A percentile compares a stretch with the other conserved stretches of the same genome.
Conservation (phyloP, 2,113 vertebrate species). For the Neopipo cinnamomea region DNA sequence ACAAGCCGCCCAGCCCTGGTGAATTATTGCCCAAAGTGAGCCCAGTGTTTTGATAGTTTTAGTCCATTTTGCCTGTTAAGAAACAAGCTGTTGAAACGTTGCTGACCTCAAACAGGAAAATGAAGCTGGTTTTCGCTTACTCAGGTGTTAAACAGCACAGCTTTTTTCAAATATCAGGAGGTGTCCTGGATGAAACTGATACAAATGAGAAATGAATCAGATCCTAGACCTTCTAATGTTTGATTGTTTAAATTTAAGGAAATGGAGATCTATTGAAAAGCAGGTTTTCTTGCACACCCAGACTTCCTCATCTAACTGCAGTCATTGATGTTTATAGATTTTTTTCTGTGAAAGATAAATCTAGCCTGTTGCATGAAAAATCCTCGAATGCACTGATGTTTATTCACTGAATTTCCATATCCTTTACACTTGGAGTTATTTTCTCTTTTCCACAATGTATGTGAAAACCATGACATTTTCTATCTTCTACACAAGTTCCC, state of each 20-base stretch:
- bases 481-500: slow-evolving; percentile 56
- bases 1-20: not conserved
- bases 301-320: slow-evolving; percentile 2
- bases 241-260: slow-evolving; percentile 11
- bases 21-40: slow-evolving; percentile 20
- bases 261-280: not conserved
- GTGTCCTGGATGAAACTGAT: slow-evolving; percentile 48
- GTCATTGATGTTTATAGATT: slow-evolving; percentile 44
- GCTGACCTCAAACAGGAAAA: slow-evolving; percentile 52
- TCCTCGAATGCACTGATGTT: slow-evolving; percentile 58
- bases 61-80: slow-evolving; percentile 14
- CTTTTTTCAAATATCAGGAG: slow-evolving; percentile 45
- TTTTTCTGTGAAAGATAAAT: slow-evolving; percentile 42
- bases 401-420: slow-evolving; percentile 64
- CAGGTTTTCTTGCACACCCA: slow-evolving; percentile 24
- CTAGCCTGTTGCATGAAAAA: slow-evolving; percentile 60
- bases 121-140: slow-evolving; percentile 53
- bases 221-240: slow-evolving; percentile 7
- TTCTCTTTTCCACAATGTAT: slow-evolving; percentile 64
- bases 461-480: slow-evolving; percentile 57
- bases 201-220: slow-evolving; percentile 43
- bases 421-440: slow-evolving; percentile 63
- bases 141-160: slow-evolving; percentile 62
- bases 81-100: slow-evolving; percentile 17
- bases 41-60: not conserved